Evolutionary conservation across 2,797 vertebrate genomes (phyloP), one percentile per base, ranked within the genome.

Genomic region (Scleropages formosus): DNA sequence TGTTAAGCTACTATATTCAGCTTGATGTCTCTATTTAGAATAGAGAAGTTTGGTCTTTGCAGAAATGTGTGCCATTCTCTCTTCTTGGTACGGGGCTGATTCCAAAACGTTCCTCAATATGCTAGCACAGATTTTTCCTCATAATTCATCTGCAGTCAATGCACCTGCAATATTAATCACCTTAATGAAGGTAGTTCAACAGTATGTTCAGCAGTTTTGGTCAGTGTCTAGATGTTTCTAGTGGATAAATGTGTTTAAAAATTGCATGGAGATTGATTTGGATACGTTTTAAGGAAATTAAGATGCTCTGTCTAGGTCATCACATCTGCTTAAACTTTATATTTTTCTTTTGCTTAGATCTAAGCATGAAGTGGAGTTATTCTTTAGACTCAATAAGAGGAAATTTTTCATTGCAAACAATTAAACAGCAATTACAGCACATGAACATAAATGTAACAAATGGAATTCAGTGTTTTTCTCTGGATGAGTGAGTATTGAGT

Each of bases 391-490:
- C 56, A 60, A 74, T 65, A 31, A 67, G 63, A 68, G 66, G 27
- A n/a, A 72, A 11, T 77, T 51, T 39, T 66, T 71, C 46, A 70
- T 66, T 69, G 74, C 69, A 73, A 78, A 67, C 74, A 76, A 76
- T 80, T 71, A 77, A 69, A 77, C 76, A 47, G 70, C 44, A 68
- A 51, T 80, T 82, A 78, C 75, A 44, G 59, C 61, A 72, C 64
- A 75, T 69, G 61, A 73, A 61, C 78, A 75, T 82, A 83, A 78
- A 73, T 74, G 53, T 78, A 77, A 80, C 83, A 78, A 79, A 77
- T n/a, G 53, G 60, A 85, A 79, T 76, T 76, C 75, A 76, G 79
- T 80, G 75, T 79, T 69, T 82, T 77, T 78, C 76, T 74, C 59
- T 74, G 75, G 74, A 56, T 82, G 80, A 72, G 51, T 73, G 75